Evolutionary conservation across 2,888 invertebrate genomes (phyloP).

Genomic region (Pammene fasciana): DNA sequence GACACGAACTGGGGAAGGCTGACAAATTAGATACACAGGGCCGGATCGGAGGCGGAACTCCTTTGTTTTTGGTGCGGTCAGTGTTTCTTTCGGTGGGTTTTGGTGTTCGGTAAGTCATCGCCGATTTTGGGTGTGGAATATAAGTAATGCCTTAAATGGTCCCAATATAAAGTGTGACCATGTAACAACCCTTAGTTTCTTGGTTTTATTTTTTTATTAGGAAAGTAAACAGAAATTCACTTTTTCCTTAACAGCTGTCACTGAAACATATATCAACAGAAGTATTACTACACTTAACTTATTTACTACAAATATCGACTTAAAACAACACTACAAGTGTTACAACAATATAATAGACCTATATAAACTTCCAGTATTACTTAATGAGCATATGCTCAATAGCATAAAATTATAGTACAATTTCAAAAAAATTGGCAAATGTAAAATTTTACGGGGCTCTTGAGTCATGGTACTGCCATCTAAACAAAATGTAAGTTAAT

Average conservation of each 20-base stretch:
- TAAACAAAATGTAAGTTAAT: too few relatives aligned
- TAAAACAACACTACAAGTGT: too few relatives aligned
- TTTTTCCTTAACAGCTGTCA: too few relatives aligned
- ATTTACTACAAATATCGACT: too few relatives aligned
- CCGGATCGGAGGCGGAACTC: slow-evolving; percentile 65
- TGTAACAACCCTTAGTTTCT: neutral
- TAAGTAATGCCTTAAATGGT: slow-evolving; percentile 10
- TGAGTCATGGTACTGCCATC: too few relatives aligned
- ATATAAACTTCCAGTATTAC: neutral
- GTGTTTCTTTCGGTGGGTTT: slow-evolving; percentile 21
- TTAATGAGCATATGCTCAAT: neutral
- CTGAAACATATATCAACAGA: too few relatives aligned
- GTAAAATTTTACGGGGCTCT: too few relatives aligned
- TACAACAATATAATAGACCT: neutral
- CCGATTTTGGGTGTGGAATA: slow-evolving; percentile 21
- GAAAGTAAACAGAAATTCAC: too few relatives aligned
- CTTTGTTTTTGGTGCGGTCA: slow-evolving; percentile 34
- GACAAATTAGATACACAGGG: slow-evolving; percentile 79
- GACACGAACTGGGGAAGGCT: slow-evolving; percentile 63
- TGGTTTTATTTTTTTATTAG: too few relatives aligned
- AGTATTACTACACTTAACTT: too few relatives aligned
- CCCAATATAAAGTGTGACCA: neutral
- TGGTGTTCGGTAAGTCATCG: slow-evolving; percentile 14
- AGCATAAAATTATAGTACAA: too few relatives aligned
- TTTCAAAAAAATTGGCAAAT: too few relatives aligned